These are phyloP conservation scores for Marronus borbonicus DNA, from an alignment of 2,888 invertebrate genomes.

Conservation along the genomic window DNA sequence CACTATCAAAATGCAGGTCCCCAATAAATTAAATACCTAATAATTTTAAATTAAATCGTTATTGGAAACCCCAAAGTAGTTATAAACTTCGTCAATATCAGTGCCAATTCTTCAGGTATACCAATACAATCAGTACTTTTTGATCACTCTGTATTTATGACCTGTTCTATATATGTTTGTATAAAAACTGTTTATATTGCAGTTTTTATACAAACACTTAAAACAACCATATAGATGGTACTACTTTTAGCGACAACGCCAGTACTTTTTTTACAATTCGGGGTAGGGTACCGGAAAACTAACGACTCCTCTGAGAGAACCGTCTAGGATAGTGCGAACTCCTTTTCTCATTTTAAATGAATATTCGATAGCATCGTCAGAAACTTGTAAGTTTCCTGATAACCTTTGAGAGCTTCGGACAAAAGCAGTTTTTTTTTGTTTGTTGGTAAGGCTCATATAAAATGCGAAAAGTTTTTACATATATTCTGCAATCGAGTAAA, in stretches of 20 bases:
- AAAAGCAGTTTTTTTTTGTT: constrained; percentile 21
- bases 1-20: too few species aligned
- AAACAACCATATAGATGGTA: not conserved
- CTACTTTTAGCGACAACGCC: not conserved
- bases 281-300: constrained; percentile 5
- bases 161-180: not conserved
- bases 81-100: too few species aligned
- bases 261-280: constrained; percentile 9
- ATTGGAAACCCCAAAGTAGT: too few species aligned
- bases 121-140: too few species aligned
- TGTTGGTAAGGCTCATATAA: not conserved
- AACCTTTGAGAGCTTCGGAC: constrained; percentile 25
- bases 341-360: constrained; percentile 41
- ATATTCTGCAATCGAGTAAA: not conserved
- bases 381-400: constrained; percentile 29
- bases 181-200: not conserved
- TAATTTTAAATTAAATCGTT: too few species aligned
- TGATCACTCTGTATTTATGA: too few species aligned
- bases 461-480: not conserved
- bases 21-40: too few species aligned
- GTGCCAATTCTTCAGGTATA: too few species aligned
- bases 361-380: constrained; percentile 41
- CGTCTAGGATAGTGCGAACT: not conserved
- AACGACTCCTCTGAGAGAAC: constrained; percentile 36
- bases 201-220: not conserved